Evolutionary conservation across 1,140 invertebrate genomes (phyloP).

Genomic region (Zelostemma sp.): DNA sequence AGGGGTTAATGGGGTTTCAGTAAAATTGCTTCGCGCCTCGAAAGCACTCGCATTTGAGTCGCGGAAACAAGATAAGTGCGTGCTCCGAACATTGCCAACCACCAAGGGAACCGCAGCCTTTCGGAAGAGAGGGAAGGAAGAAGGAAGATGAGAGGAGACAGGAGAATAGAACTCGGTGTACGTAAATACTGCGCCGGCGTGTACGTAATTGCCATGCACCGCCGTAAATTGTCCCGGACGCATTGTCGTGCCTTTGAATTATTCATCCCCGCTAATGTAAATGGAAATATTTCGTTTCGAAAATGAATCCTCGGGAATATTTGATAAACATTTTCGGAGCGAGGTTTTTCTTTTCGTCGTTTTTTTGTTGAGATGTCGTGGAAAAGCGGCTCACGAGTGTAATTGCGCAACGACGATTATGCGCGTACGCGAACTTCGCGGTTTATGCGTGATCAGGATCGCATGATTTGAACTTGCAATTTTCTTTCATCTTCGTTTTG

Average conservation of each 20-base stretch:
- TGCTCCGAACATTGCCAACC: slow-evolving; percentile 22
- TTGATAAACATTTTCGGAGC: too few relatives aligned
- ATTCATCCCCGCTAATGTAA: slow-evolving; percentile 48
- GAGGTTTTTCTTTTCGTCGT: too few relatives aligned
- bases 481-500: too few relatives aligned
- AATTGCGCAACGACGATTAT: too few relatives aligned
- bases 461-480: too few relatives aligned
- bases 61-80: slow-evolving; percentile 32
- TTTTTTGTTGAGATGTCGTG: too few relatives aligned
- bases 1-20: slow-evolving; percentile 43
- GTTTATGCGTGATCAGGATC: too few relatives aligned
- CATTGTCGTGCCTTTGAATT: slow-evolving; percentile 52
- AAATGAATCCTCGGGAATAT: not conserved
- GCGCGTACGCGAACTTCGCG: too few relatives aligned
- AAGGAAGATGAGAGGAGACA: slow-evolving; percentile 44
- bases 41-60: slow-evolving; percentile 13
- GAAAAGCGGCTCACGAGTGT: too few relatives aligned
- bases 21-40: slow-evolving; percentile 33
- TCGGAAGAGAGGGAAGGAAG: slow-evolving; percentile 21
- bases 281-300: slow-evolving; percentile 48
- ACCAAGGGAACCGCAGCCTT: slow-evolving; percentile 30
- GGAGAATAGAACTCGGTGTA: slow-evolving; percentile 43
- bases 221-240: slow-evolving; percentile 49
- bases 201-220: slow-evolving; percentile 44
- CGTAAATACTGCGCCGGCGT: slow-evolving; percentile 45